Evolutionary conservation across 2,113 vertebrate genomes (phyloP).

Genomic region (Onychorhynchus coronatus): DNA sequence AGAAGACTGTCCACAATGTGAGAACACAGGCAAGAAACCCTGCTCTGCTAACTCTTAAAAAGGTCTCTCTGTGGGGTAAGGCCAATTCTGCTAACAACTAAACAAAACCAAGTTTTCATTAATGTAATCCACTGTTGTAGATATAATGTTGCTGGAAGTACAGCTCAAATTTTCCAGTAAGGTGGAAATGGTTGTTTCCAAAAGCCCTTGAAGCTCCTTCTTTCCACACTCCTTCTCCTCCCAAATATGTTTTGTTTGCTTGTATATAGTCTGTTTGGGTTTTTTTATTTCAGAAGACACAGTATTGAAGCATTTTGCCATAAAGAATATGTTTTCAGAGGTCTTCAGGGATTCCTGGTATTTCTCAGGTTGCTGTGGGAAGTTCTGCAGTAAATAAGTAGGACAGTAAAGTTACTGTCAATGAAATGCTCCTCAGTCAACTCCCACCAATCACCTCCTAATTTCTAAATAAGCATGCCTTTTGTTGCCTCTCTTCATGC

Average conservation of each 20-base stretch:
- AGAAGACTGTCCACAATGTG: background rate
- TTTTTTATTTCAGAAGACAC: background rate
- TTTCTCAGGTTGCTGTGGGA: background rate
- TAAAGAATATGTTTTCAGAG: background rate
- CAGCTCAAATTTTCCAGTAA: background rate
- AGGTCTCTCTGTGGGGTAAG: background rate
- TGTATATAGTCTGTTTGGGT: background rate
- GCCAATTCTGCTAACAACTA: background rate
- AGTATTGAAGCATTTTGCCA: background rate
- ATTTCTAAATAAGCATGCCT: background rate
- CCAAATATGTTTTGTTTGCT: background rate
- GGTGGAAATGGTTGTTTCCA: background rate
- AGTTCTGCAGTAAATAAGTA: background rate
- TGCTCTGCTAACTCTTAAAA: background rate
- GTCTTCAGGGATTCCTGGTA: background rate
- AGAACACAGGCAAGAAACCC: background rate
- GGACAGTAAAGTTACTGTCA: background rate
- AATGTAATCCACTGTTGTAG: background rate
- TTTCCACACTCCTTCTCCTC: background rate
- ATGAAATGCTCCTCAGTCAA: background rate
- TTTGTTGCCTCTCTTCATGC: background rate
- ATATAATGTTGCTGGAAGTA: background rate
- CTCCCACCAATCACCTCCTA: background rate
- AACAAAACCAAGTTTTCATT: background rate
- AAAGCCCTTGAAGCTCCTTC: background rate